phyloP scores from a whole-genome alignment of 2,797 vertebrate species.

The Spinus olivaceus region DNA sequence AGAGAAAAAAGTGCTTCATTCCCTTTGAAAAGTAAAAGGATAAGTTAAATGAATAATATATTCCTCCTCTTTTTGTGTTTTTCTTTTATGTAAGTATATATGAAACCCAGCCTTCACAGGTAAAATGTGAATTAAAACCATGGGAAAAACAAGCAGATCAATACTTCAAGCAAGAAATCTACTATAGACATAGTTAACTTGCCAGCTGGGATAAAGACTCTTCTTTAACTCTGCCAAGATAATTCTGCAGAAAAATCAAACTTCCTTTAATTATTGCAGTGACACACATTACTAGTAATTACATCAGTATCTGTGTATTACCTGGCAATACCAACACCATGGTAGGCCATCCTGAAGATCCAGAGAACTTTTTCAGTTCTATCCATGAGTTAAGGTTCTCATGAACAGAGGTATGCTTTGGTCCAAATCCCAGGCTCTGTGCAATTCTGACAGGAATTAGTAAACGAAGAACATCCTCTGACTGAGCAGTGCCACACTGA shows the following conservation, averaged over 20 bases:
- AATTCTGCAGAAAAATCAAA: not conserved
- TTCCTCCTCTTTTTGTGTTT: not conserved
- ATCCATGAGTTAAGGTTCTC: slow-evolving; percentile 98
- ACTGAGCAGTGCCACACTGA: slow-evolving; percentile 97
- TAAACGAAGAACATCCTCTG: slow-evolving; percentile 93
- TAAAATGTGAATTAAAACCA: not conserved
- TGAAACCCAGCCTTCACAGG: not conserved
- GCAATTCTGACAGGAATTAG: slow-evolving; percentile 90
- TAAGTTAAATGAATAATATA: not conserved
- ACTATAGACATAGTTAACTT: not conserved
- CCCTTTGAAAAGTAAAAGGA: slow-evolving; percentile 76
- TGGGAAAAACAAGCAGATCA: not conserved
- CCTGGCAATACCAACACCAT: slow-evolving; percentile 94
- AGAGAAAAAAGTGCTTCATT: slow-evolving; percentile 96
- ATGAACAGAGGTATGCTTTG: slow-evolving; percentile 85
- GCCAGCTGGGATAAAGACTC: not conserved
- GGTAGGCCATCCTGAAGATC: slow-evolving; percentile 92
- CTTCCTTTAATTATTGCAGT: not conserved
- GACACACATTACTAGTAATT: not conserved
- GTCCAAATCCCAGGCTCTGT: slow-evolving; percentile 86
- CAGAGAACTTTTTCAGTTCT: slow-evolving; percentile 95
- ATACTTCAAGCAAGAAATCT: not conserved
- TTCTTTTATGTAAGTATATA: not conserved
- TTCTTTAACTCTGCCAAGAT: not conserved
- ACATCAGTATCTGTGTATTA: slow-evolving; percentile 39